phyloP scores from a whole-genome alignment of 2,797 vertebrate genomes.

The Anguilla pacifica region DNA sequence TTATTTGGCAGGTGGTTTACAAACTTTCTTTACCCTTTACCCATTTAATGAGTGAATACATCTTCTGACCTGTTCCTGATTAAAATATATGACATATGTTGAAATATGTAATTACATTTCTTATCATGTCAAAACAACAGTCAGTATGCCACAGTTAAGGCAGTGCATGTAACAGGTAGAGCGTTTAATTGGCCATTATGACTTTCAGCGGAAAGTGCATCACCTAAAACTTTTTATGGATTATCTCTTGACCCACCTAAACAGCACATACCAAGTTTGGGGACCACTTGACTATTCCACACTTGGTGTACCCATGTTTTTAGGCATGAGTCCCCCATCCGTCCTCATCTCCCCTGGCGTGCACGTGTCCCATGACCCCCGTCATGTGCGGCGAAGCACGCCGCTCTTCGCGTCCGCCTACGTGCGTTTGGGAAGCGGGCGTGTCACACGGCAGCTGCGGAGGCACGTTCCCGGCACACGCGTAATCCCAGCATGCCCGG shows the following conservation, averaged over 20 bases:
- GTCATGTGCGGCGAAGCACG: neutral
- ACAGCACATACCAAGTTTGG: neutral
- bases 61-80: neutral
- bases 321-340: neutral
- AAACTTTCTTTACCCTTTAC: neutral
- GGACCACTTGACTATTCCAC: neutral
- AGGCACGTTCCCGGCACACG: slow-evolving; percentile 2
- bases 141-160: neutral
- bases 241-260: neutral
- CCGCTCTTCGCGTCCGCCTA: neutral
- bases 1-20: neutral
- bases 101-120: neutral
- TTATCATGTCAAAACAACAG: neutral
- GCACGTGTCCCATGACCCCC: neutral
- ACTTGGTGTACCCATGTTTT: neutral
- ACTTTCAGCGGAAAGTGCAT: neutral
- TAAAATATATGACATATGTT: neutral
- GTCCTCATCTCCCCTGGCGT: neutral
- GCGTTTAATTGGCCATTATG: neutral
- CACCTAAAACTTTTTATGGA: neutral
- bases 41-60: neutral
- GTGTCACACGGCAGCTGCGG: slow-evolving; percentile 6
- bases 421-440: neutral
- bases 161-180: neutral
- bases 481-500: slow-evolving; percentile 7